Base-by-base conservation (phyloP, 35 echinoderm and acorn worm genomes). In the Chiridota heheva region DNA sequence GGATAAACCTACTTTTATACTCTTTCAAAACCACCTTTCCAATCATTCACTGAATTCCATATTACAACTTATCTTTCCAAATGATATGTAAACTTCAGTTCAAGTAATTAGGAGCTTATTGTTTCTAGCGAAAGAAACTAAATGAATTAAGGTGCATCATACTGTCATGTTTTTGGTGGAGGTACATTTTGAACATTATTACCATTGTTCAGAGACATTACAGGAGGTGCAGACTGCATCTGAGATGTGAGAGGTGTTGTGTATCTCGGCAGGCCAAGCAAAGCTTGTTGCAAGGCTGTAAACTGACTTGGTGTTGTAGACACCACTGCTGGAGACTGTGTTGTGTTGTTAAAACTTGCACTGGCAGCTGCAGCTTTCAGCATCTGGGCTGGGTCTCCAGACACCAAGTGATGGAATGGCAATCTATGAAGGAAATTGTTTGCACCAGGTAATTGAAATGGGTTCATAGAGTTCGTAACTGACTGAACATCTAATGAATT, bases 201-300 rank as follows among this genome's bases (percentile, higher is more conserved):
- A 0, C 73, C 73, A 37, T 77, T 77, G 48, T 77, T 77, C 13
- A 77, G 47, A 8, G 73, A 77, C 73, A 77, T 77, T 16, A 77
- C 60, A 16, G 73, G 73, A 0, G 73, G 60, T 3, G 73, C 37
- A 24, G 73, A 58, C 47, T 48, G 73, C 73, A 77, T 56, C 26
- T 46, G 73, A 29, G 60, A 36, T 1, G 39, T 36, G 34, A 31
- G 55, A 38, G 73, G 73, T 33, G 16, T 28, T 4, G 16, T 58
- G 7, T 58, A 18, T 31, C 73, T 29, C 7, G 73, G 73, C 40
- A 36, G 15, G 17, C 73, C 73, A 35, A 77, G 47, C 3, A 77
- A 39, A 3, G 73, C 73, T 26, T 77, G 73, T 53, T 77, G 73
- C 13, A 77, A 38, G 43, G 73, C 31, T 34, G 51, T 78, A 39